These are phyloP conservation scores for Chrysolina americana DNA, from an alignment of 2,888 invertebrate species.

Conservation along the genomic window DNA sequence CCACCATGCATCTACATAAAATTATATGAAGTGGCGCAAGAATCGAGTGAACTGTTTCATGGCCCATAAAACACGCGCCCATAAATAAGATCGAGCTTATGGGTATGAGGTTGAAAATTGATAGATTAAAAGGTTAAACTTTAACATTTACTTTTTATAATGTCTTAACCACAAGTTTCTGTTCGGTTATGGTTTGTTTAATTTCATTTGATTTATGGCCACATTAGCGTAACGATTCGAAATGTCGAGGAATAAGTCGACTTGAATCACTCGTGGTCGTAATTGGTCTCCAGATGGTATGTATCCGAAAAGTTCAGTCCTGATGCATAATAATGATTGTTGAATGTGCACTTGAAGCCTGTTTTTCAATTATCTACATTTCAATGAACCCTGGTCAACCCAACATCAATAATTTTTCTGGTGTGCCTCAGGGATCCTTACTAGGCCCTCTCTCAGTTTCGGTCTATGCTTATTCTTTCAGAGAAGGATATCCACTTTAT, in stretches of 20 bases:
- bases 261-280: not conserved
- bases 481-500: too few species aligned
- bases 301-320: slow-evolving; percentile 16
- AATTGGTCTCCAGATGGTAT: slow-evolving; percentile 26
- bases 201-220: slow-evolving; percentile 53
- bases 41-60: slow-evolving; percentile 56
- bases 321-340: slow-evolving; percentile 8
- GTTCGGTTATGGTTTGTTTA: slow-evolving; percentile 56
- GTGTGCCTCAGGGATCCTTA: too few species aligned
- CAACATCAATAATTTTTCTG: too few species aligned
- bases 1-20: slow-evolving; percentile 49
- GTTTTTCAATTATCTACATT: not conserved
- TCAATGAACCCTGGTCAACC: not conserved
- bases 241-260: slow-evolving; percentile 5
- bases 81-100: slow-evolving; percentile 55
- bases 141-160: slow-evolving; percentile 55
- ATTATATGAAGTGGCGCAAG: slow-evolving; percentile 52
- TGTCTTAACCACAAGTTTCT: slow-evolving; percentile 56
- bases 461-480: too few species aligned
- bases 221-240: slow-evolving; percentile 39
- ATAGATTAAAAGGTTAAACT: slow-evolving; percentile 59
- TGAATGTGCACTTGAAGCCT: not conserved
- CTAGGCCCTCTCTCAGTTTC: too few species aligned
- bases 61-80: slow-evolving; percentile 53
- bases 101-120: slow-evolving; percentile 57